Evolutionary conservation across 2,797 vertebrate species (phyloP).

Genomic region (Phyllotis vaccarum): DNA sequence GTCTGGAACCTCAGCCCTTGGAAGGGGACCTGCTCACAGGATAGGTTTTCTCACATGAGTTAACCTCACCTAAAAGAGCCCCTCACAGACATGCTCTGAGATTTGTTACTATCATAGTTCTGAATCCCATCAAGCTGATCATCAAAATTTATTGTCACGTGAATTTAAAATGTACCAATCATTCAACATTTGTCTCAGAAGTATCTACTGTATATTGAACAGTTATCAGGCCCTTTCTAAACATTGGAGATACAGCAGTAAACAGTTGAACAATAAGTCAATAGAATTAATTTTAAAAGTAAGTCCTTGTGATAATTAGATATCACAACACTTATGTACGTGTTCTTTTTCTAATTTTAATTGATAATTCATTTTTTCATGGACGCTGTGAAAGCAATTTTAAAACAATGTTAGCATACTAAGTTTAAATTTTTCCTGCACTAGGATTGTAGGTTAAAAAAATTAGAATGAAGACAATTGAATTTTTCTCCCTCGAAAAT

Average conservation of each 20-base stretch:
- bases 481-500: neutral
- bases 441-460: neutral
- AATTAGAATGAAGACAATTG: conserved; percentile 45
- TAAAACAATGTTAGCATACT: conserved; percentile 35
- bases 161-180: neutral
- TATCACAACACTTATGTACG: neutral
- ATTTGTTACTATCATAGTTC: neutral
- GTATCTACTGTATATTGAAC: neutral
- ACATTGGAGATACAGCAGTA: neutral
- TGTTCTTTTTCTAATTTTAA: conserved; percentile 48
- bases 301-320: conserved; percentile 2
- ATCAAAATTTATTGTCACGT: neutral
- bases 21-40: neutral
- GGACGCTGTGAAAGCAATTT: neutral
- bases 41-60: neutral
- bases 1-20: neutral
- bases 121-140: neutral
- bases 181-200: conserved; percentile 16
- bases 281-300: conserved; percentile 56
- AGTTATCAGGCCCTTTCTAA: neutral
- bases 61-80: neutral
- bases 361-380: neutral
- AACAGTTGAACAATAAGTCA: neutral
- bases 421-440: neutral
- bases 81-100: too few species aligned